Evolutionary conservation across 1,140 invertebrate species (phyloP), one percentile per base, ranked within the genome.

Genomic region (Drosophila subpulchrella): DNA sequence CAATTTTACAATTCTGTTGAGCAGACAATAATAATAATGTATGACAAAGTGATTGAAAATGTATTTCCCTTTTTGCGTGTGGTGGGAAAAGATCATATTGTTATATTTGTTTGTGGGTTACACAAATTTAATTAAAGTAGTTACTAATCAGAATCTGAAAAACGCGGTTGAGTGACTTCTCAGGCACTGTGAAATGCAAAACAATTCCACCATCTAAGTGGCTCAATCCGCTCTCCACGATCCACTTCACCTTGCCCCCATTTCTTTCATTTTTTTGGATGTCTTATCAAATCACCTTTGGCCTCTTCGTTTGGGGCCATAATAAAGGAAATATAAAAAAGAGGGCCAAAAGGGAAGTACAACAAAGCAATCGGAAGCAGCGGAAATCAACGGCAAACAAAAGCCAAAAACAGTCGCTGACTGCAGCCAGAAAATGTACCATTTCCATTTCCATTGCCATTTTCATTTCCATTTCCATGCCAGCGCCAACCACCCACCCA

Each of bases 381-480:
- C 82, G 81, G 82, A 85, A 85, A 85, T 85, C 81, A 86, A 78
- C 78, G 75, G 82, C 81, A 85, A 85, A 85, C 81, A 84, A 81
- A 81, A 74, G 63, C 47, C 81, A 73, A 82, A 67, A 51, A 68
- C 61, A 68, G 47, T 72, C 44, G 50, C 56, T 56, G 50, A 50
- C 39, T 72, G 68, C 56, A 72, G 47, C 70, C 68, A 51, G 55
- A 72, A 44, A 73, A 51, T 60, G 47, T 41, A 27, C 53, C 53
- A 75, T 50, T 60, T 46, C 48, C 48, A 56, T 59, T 59, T 63
- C 41, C 32, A 44, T 24, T 63, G 32, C 6, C 30, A 36, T 41
- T 39, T 12, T 17, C 6, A 41, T 20, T 15, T 15, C 27, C 13
- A 24, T n/a, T 17, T 2, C 39, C 30, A 39, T 10, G 17, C 47